Base-by-base conservation (phyloP, 2,888 invertebrate genomes). In the Invenusta paracnida region DNA sequence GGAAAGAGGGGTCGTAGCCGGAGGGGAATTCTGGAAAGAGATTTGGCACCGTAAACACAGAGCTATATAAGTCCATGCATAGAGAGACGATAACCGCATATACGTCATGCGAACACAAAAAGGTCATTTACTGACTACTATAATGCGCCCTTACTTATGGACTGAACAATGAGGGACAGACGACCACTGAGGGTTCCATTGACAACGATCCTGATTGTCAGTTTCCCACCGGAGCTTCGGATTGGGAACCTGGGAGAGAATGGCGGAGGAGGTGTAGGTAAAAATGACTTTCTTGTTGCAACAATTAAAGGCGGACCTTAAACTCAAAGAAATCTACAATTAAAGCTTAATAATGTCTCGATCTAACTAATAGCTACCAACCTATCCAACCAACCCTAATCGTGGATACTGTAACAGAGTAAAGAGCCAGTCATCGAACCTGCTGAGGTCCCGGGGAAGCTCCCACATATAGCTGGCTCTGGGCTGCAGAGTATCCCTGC, bases 181-280 rank as follows among this genome's bases (percentile, higher is more conserved):
- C 91, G 86, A 5, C 91, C 91, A 25, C 91, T 90, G 17, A 89
- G 85, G 25, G 89, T 86, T 1, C 88, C 89, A 1, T 89, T 89
- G 48, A 88, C 88, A 0, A 90, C 90, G 87, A 90, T 89, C 0
- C 89, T 87, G 85, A 92, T 89, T 0, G 90, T 90, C 84, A 92
- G 87, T 85, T 87, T 88, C 48, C 88, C 89, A 73, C 89, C 89
- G 0, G 94, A 94, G 85, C 96, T 96, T 0, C 96, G 94, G 0
- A 95, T 94, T 0, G 98, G 98, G 90, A 99, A 98, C 17, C 82
- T 25, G 1, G 82, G n/a, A n/a, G n/a, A n/a, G n/a, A n/a, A n/a
- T n/a, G n/a, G n/a, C n/a, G n/a, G n/a, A n/a, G n/a, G n/a, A n/a
- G n/a, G n/a, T n/a, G n/a, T n/a, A n/a, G n/a, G n/a, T n/a, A n/a